Evolutionary conservation across 2,797 vertebrate species (phyloP).

Genomic region (Halcyon smyrnensis): DNA sequence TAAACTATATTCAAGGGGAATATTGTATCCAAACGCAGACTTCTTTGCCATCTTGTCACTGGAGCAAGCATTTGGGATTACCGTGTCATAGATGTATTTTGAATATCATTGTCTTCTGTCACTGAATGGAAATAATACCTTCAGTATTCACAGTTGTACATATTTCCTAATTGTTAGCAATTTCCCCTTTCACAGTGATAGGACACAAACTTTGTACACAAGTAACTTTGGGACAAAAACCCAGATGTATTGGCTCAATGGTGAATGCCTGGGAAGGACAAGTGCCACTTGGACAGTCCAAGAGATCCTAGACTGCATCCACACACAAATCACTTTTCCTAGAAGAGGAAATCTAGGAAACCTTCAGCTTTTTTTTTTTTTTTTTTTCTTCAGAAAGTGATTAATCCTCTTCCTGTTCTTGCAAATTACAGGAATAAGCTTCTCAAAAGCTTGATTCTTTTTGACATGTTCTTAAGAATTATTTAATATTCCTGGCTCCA

Average conservation of each 20-base stretch:
- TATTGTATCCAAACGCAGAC: not conserved
- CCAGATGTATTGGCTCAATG: rapidly evolving
- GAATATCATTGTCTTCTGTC: not conserved
- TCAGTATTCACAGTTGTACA: not conserved
- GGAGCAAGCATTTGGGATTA: not conserved
- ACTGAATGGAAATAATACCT: not conserved
- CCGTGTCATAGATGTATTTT: not conserved
- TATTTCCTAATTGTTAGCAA: not conserved
- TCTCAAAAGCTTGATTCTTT: not conserved
- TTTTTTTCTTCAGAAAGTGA: not conserved
- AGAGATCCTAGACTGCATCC: not conserved
- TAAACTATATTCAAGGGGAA: not conserved
- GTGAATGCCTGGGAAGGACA: not conserved
- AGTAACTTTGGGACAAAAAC: not conserved
- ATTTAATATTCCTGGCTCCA: conserved; percentile 31
- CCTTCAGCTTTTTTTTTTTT: not conserved
- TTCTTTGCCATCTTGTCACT: not conserved
- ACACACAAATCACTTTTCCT: not conserved
- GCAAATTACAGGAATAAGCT: not conserved
- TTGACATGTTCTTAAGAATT: not conserved
- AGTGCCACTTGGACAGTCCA: not conserved
- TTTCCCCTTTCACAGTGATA: not conserved
- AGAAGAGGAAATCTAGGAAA: not conserved
- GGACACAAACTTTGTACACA: not conserved
- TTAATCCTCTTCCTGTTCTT: not conserved